Percentiles rank a stretch among this genome's conserved stretches.
Evolutionary conservation across 2,113 vertebrate species (phyloP).

Genomic region (Indri indri): DNA sequence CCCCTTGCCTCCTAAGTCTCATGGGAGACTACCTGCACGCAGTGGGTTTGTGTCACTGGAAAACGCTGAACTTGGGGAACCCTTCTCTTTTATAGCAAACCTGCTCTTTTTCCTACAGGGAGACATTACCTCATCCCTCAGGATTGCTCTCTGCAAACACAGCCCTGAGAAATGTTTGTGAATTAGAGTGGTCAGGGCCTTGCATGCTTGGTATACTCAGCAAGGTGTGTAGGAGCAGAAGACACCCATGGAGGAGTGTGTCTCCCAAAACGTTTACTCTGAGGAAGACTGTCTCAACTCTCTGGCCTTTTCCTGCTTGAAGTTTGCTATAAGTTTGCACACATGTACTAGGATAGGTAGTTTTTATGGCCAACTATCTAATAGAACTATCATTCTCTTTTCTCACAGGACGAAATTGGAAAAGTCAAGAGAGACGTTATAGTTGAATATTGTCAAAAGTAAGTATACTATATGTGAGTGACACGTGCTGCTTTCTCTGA

Average conservation of each 20-base stretch:
- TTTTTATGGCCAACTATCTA: not conserved
- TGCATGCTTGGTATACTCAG: not conserved
- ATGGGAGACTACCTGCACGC: not conserved
- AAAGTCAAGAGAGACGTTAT: slow-evolving; percentile 85
- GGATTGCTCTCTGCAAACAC: not conserved
- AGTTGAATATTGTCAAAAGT: slow-evolving; percentile 85
- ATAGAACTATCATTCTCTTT: slow-evolving; percentile 48
- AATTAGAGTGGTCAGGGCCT: not conserved
- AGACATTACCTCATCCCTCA: not conserved
- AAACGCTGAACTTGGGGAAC: not conserved
- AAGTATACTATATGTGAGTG: slow-evolving; percentile 53
- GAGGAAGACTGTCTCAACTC: not conserved
- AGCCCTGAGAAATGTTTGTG: not conserved
- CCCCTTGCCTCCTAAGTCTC: not conserved
- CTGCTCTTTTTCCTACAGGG: not conserved
- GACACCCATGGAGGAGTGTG: not conserved
- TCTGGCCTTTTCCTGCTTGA: not conserved
- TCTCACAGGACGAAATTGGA: slow-evolving; percentile 82
- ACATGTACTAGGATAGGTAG: not conserved
- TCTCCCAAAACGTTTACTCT: not conserved
- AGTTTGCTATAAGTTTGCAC: not conserved
- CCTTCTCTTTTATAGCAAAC: not conserved
- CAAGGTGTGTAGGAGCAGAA: not conserved
- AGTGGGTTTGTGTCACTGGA: not conserved
- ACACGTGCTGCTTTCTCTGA: not conserved